phyloP scores from a whole-genome alignment of 2,888 invertebrate species.

The Plagodis dolabraria region DNA sequence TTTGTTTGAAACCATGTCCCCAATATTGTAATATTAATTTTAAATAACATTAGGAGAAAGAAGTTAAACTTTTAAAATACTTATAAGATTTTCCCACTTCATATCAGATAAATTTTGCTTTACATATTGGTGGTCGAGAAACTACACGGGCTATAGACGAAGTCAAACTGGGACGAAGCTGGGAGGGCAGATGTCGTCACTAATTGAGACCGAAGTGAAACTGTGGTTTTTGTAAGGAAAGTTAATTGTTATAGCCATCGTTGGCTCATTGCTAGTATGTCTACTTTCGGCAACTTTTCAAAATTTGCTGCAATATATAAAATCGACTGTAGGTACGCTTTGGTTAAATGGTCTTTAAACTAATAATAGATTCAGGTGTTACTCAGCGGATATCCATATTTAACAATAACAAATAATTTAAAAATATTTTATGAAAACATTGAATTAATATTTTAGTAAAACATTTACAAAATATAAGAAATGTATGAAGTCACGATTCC shows the following conservation, averaged over 20 bases:
- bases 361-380: too few species aligned
- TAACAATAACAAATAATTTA: too few species aligned
- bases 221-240: slow-evolving; percentile 21
- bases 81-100: slow-evolving; percentile 17
- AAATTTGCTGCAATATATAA: slow-evolving; percentile 2
- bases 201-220: slow-evolving; percentile 26
- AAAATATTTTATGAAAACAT: too few species aligned
- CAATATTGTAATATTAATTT: slow-evolving; percentile 14
- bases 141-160: background rate
- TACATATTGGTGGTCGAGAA: slow-evolving; percentile 13
- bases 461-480: too few species aligned
- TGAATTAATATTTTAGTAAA: too few species aligned
- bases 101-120: slow-evolving; percentile 13
- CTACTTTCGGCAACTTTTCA: slow-evolving; percentile 1
- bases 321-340: background rate
- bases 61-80: slow-evolving; percentile 14
- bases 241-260: slow-evolving; percentile 28
- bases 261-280: slow-evolving; percentile 19
- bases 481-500: too few species aligned
- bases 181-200: slow-evolving; percentile 18
- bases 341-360: too few species aligned
- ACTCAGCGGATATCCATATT: too few species aligned
- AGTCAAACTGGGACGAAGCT: slow-evolving; percentile 15
- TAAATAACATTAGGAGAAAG: slow-evolving; percentile 1
- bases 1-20: too few species aligned